Evolutionary conservation across 2,113 vertebrate species (phyloP), one percentile per base, ranked within the genome.

Genomic region (Entomyzon cyanotis): DNA sequence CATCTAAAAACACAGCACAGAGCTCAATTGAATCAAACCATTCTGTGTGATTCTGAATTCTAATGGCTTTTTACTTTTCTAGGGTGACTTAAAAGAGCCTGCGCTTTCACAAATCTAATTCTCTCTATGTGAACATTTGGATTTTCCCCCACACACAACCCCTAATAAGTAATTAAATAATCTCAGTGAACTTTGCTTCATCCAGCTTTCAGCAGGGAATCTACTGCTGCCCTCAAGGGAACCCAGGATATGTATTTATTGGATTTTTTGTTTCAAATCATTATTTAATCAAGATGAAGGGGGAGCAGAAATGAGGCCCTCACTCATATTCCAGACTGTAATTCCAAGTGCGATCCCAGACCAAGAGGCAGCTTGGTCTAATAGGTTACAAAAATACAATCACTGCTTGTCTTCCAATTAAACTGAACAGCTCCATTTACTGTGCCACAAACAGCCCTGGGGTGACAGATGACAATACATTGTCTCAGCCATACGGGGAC

Each of bases 331-430:
- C 95, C 92, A 91, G 95, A 91, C 93, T 91, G 85, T 89, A 97
- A 97, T 96, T 97, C 94, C 70, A 73, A 95, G 93, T 79, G 93
- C 74, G 56, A 81, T 95, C 84, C 21, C 69, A 96, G 92, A 96
- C 94, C 90, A 97, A 96, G 93, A 97, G 96, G 94, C 94, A 94
- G 92, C 12, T 7, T 9, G 7, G 71, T 53, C 95, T 97, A 95
- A 98, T 85, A 96, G 95, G 87, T 97, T 98, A 97, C 96, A 96
- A 95, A 97, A 97, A 96, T 47, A 96, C 96, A 97, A 95, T 97
- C 96, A 92, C 95, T 84, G 65, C 89, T 84, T 82, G 1, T 94
- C 97, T 97, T 95, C 86, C 98, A 98, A 94, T 98, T 97, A 97
- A 98, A 94, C 55, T 10, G 78, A 97, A 95, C 94, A 95, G 96